Percentiles rank a stretch among this genome's conserved stretches.
phyloP scores from a whole-genome alignment of 1,140 invertebrate genomes.

The Tigriopus japonicus region DNA sequence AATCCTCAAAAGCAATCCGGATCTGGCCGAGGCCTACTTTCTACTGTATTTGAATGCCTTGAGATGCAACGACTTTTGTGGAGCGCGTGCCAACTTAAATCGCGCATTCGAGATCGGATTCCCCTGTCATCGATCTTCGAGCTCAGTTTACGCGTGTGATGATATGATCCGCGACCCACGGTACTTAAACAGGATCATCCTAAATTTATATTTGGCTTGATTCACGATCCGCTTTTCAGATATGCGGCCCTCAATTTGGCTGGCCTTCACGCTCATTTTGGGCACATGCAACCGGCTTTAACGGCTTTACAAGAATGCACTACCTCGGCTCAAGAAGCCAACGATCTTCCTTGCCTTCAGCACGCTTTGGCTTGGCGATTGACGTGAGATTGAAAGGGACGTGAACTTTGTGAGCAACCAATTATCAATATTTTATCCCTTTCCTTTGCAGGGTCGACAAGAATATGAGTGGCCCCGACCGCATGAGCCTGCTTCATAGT shows the following conservation, averaged over 20 bases:
- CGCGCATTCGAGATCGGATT: slow-evolving; percentile 55
- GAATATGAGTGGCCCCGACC: too few relatives aligned
- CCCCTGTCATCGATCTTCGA: slow-evolving; percentile 19
- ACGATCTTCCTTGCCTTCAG: slow-evolving; percentile 63
- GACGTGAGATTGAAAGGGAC: too few relatives aligned
- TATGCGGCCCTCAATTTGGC: slow-evolving; percentile 77
- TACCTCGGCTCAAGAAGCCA: slow-evolving; percentile 63
- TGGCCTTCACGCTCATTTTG: slow-evolving; percentile 49
- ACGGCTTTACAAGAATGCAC: slow-evolving; percentile 62
- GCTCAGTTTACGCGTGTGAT: slow-evolving; percentile 41
- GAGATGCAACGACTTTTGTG: slow-evolving; percentile 64
- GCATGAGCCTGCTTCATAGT: too few relatives aligned
- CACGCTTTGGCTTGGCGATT: slow-evolving; percentile 51
- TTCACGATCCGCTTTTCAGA: slow-evolving; percentile 31
- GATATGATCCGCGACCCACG: too few relatives aligned
- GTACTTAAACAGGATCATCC: too few relatives aligned
- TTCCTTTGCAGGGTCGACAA: too few relatives aligned
- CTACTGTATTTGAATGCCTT: slow-evolving; percentile 74
- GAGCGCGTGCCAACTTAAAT: slow-evolving; percentile 58
- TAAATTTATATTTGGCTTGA: too few relatives aligned
- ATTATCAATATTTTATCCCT: too few relatives aligned
- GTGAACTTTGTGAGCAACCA: too few relatives aligned
- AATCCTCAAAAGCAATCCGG: background rate
- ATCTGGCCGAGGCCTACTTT: slow-evolving; percentile 25
- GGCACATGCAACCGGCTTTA: slow-evolving; percentile 46